Evolutionary conservation across 2,113 vertebrate genomes (phyloP).

Genomic region (Cyanoderma ruficeps): DNA sequence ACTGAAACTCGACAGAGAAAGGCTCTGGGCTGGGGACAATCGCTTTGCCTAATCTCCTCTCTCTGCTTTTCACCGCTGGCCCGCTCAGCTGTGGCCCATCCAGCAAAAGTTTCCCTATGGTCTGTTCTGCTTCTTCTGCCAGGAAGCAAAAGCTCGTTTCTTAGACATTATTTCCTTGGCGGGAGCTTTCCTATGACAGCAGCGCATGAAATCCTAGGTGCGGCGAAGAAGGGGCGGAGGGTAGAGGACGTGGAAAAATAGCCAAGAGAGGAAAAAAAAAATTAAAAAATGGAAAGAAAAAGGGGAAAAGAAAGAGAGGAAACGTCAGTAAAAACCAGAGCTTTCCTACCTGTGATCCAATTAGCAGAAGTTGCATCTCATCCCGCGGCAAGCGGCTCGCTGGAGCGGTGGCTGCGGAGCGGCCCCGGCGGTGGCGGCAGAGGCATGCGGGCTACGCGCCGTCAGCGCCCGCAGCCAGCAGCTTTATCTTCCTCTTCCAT

Average conservation of each 20-base stretch:
- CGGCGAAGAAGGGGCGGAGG: background rate
- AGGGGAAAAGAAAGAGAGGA: background rate
- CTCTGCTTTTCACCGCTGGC: background rate
- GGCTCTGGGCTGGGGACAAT: background rate
- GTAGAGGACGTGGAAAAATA: background rate
- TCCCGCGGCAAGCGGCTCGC: background rate
- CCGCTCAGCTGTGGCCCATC: background rate
- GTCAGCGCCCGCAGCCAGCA: conserved; percentile 44
- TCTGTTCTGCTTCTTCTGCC: background rate
- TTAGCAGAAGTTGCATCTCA: conserved; percentile 26
- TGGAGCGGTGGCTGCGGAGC: background rate
- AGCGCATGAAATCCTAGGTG: background rate
- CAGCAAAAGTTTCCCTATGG: conserved; percentile 31
- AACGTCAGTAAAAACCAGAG: background rate
- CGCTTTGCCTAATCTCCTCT: background rate
- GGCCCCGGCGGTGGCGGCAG: background rate
- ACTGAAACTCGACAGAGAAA: background rate
- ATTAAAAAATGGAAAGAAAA: background rate
- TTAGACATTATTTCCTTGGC: background rate
- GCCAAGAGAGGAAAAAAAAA: background rate
- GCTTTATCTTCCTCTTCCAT: conserved; percentile 67
- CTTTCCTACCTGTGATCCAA: conserved; percentile 69
- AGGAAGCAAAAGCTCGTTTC: background rate
- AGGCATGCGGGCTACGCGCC: background rate
- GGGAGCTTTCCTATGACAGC: background rate